Percentiles rank a stretch among this genome's conserved stretches.
These are phyloP conservation scores for Girardinus metallicus DNA, from an alignment of 2,797 vertebrate species.

Conservation along the genomic window DNA sequence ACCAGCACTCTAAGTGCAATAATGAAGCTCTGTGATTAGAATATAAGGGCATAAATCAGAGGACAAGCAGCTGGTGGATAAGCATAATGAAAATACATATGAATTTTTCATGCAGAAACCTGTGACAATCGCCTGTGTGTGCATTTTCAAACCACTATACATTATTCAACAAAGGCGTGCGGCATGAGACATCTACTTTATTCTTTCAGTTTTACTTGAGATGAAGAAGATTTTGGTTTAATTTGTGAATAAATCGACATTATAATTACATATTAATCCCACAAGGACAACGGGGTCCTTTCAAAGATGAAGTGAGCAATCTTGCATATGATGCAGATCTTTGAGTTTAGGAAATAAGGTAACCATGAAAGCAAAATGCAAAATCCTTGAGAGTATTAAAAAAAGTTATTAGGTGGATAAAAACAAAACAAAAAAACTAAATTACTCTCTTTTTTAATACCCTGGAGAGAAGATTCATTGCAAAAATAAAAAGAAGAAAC, in stretches of 20 bases:
- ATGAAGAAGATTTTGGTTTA: conserved; percentile 48
- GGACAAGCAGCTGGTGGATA: conserved; percentile 62
- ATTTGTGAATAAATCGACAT: conserved; percentile 57
- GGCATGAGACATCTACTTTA: conserved; percentile 58
- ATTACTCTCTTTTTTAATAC: conserved; percentile 16
- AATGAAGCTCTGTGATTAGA: conserved; percentile 62
- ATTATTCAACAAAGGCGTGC: conserved; percentile 75
- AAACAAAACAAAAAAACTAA: conserved; percentile 9
- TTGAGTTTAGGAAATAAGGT: conserved; percentile 29
- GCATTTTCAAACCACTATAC: conserved; percentile 68
- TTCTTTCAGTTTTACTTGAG: conserved; percentile 59
- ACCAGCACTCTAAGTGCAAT: conserved; percentile 38
- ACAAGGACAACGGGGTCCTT: conserved; percentile 19
- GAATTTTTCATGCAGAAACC: conserved; percentile 82
- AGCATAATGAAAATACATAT: conserved; percentile 80
- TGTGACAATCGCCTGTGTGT: conserved; percentile 75
- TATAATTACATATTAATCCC: conserved; percentile 54
- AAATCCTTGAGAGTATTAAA: conserved; percentile 20
- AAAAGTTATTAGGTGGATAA: conserved; percentile 23
- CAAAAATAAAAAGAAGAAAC: conserved; percentile 37
- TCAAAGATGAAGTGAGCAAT: conserved; percentile 13
- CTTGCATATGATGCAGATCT: conserved; percentile 9
- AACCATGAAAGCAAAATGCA: conserved; percentile 5
- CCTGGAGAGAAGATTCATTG: conserved; percentile 29
- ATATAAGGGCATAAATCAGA: conserved; percentile 67